Evolutionary conservation across 2,888 invertebrate species (phyloP).

Genomic region (Papilio demoleus): DNA sequence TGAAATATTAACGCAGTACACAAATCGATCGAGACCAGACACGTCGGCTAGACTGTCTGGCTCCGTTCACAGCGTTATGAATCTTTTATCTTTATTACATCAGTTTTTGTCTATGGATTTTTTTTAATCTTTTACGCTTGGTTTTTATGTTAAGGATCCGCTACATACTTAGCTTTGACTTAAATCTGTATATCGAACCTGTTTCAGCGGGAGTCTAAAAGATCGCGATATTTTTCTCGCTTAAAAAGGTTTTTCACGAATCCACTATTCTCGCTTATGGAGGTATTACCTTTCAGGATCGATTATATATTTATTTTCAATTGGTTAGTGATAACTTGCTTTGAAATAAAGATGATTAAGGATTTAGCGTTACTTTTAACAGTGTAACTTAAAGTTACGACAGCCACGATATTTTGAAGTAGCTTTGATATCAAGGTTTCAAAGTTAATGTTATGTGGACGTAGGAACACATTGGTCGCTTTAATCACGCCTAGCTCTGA

Average conservation of each 20-base stretch:
- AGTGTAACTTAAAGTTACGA: neutral
- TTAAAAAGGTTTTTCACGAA: too few species aligned
- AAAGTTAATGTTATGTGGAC: neutral
- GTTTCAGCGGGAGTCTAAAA: too few species aligned
- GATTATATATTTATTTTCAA: too few species aligned
- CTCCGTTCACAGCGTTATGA: slow-evolving; percentile 1
- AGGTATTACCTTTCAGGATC: too few species aligned
- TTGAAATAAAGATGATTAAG: neutral
- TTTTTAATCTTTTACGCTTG: neutral
- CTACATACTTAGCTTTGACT: too few species aligned
- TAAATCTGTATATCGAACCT: too few species aligned
- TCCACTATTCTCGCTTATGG: too few species aligned
- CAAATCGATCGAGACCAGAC: slow-evolving; percentile 14
- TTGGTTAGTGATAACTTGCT: neutral
- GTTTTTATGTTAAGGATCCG: too few species aligned
- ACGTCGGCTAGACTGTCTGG: slow-evolving; percentile 13
- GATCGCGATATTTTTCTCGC: too few species aligned
- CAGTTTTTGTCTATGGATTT: neutral
- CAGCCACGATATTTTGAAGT: neutral
- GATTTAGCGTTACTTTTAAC: neutral
- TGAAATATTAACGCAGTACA: slow-evolving; percentile 18
- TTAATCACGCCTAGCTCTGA: too few species aligned
- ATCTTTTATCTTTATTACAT: neutral
- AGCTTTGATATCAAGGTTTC: neutral
- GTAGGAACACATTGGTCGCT: too few species aligned